Percentiles rank a stretch among this genome's conserved stretches.
Evolutionary conservation across 2,888 invertebrate species (phyloP).

Genomic region (Rhagonycha lutea): DNA sequence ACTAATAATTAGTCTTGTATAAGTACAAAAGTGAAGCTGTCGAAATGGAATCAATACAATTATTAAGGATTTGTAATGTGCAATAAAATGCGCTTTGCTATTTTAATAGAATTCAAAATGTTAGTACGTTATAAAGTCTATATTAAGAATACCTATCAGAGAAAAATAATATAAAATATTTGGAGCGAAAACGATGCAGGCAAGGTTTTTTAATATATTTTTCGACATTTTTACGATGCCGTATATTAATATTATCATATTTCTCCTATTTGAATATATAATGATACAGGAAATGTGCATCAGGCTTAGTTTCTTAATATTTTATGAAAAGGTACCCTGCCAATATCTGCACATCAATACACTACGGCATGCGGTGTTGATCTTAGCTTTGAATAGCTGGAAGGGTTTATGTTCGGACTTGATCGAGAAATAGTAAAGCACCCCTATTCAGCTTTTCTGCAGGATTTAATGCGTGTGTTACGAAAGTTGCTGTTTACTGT

Average conservation of each 20-base stretch:
- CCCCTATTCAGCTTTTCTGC: constrained; percentile 27
- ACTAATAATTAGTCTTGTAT: constrained; percentile 20
- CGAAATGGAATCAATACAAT: background rate
- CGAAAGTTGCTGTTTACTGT: constrained; percentile 15
- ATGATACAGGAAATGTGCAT: constrained; percentile 37
- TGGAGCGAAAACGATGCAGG: background rate
- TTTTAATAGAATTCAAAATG: background rate
- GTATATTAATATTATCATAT: constrained; percentile 45
- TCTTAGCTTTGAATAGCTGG: constrained; percentile 25
- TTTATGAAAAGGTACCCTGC: constrained; percentile 25
- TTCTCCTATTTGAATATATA: constrained; percentile 42
- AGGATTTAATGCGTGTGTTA: constrained; percentile 23
- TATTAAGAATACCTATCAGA: background rate
- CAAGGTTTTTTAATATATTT: constrained; percentile 20
- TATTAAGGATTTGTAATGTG: background rate
- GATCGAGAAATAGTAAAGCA: constrained; percentile 29
- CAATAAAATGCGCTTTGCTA: background rate
- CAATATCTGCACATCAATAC: constrained; percentile 31
- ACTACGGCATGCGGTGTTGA: constrained; percentile 22
- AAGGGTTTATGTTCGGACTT: constrained; percentile 29
- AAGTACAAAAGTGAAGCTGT: background rate
- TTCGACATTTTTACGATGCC: constrained; percentile 42
- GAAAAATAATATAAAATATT: background rate
- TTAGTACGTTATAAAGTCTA: background rate
- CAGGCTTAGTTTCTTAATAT: constrained; percentile 34